Conservation (phyloP, 2,113 vertebrate genomes). For the Microcebus murinus region DNA sequence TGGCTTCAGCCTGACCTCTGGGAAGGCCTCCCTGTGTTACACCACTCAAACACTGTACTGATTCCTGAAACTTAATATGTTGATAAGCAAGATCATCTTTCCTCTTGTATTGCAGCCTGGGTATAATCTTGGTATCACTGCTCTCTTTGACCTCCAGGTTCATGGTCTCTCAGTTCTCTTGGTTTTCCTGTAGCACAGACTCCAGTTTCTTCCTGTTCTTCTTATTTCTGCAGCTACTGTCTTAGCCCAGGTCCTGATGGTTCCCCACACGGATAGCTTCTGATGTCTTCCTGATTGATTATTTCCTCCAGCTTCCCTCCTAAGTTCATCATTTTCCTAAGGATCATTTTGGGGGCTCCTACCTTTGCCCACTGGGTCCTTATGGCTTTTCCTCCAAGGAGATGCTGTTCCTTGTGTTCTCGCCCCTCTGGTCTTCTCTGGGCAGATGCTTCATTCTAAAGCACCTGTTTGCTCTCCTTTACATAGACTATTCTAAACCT, state of each 20-base stretch:
- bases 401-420: not conserved
- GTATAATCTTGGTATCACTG: not conserved
- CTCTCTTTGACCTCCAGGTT: not conserved
- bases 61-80: not conserved
- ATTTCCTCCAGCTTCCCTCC: not conserved
- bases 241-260: not conserved
- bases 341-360: not conserved
- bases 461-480: not conserved
- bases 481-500: not conserved
- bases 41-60: not conserved
- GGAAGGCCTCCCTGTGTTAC: not conserved
- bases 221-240: not conserved
- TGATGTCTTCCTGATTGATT: not conserved
- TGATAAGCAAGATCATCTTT: not conserved
- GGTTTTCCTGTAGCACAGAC: not conserved
- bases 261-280: not conserved
- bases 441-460: not conserved
- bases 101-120: not conserved
- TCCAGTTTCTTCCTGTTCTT: not conserved
- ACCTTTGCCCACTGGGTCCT: not conserved
- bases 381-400: not conserved
- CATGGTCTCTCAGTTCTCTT: not conserved
- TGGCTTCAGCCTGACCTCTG: conserved; percentile 31
- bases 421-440: not conserved
- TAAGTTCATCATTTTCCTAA: not conserved